A percentile compares a stretch with the other conserved stretches of the same genome.
phyloP scores from a whole-genome alignment of 1,140 invertebrate species.

The Aethina tumida region DNA sequence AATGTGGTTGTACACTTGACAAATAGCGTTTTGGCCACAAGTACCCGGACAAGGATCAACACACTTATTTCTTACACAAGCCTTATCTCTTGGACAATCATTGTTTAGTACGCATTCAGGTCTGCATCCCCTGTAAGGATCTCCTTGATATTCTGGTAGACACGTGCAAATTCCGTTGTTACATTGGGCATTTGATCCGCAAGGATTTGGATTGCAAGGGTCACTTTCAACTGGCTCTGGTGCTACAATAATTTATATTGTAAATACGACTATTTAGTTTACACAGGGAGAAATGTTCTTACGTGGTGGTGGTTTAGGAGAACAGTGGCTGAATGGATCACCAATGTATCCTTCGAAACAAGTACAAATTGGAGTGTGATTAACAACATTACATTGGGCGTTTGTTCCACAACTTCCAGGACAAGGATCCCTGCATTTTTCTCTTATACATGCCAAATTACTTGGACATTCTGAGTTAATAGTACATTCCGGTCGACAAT shows the following conservation, averaged over 20 bases:
- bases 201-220: conserved; percentile 64
- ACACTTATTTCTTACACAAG: conserved; percentile 62
- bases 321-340: conserved; percentile 50
- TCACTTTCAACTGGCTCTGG: conserved; percentile 40
- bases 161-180: conserved; percentile 56
- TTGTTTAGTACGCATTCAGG: conserved; percentile 63
- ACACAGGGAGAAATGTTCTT: not conserved
- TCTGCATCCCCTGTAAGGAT: conserved; percentile 49
- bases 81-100: conserved; percentile 59
- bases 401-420: conserved; percentile 55
- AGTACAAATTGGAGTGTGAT: conserved; percentile 43
- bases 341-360: conserved; percentile 48
- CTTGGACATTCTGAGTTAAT: conserved; percentile 59
- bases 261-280: not conserved
- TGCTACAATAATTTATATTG: conserved; percentile 23
- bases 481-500: conserved; percentile 62
- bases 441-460: conserved; percentile 53
- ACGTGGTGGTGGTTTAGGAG: conserved; percentile 37
- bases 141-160: conserved; percentile 51
- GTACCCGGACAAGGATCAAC: conserved; percentile 57
- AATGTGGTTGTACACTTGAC: conserved; percentile 55
- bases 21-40: conserved; percentile 53
- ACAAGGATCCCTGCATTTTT: conserved; percentile 61
- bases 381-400: conserved; percentile 44
- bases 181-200: conserved; percentile 68